Evolutionary conservation across 2,888 invertebrate species (phyloP).

Genomic region (Caenorhabditis sp.): DNA sequence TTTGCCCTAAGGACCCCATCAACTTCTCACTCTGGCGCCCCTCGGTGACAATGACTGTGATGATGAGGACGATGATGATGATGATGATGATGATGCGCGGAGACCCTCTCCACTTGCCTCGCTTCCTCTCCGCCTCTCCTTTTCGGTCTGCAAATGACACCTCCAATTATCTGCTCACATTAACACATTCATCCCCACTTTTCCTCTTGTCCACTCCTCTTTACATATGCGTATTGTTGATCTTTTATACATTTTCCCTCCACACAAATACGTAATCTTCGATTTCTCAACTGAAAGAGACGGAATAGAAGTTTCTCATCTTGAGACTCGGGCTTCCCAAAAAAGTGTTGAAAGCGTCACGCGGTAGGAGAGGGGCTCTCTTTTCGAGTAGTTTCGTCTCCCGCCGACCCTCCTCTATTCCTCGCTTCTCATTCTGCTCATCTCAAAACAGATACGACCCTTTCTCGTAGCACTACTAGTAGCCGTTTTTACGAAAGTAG

Average conservation of each 20-base stretch:
- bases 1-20: neutral
- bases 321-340: neutral
- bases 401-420: neutral
- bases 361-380: neutral
- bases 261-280: neutral
- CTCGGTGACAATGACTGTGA: slow-evolving; percentile 27
- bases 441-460: slow-evolving; percentile 31
- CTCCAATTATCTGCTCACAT: slow-evolving; percentile 56
- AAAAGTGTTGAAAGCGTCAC: slow-evolving; percentile 21
- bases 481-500: slow-evolving; percentile 9
- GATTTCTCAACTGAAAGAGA: neutral
- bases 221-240: neutral
- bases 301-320: slow-evolving; percentile 8
- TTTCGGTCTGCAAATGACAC: slow-evolving; percentile 55
- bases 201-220: neutral
- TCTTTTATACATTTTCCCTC: slow-evolving; percentile 6
- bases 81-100: slow-evolving; percentile 7
- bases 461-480: neutral
- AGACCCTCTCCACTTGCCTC: slow-evolving; percentile 12
- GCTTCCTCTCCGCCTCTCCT: slow-evolving; percentile 5
- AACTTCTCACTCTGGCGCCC: slow-evolving; percentile 13
- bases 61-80: too few species aligned
- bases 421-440: slow-evolving; percentile 18
- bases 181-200: slow-evolving; percentile 34
- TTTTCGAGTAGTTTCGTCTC: slow-evolving; percentile 33